phyloP scores from a whole-genome alignment of 2,113 vertebrate species.

The Saguinus imperator region DNA sequence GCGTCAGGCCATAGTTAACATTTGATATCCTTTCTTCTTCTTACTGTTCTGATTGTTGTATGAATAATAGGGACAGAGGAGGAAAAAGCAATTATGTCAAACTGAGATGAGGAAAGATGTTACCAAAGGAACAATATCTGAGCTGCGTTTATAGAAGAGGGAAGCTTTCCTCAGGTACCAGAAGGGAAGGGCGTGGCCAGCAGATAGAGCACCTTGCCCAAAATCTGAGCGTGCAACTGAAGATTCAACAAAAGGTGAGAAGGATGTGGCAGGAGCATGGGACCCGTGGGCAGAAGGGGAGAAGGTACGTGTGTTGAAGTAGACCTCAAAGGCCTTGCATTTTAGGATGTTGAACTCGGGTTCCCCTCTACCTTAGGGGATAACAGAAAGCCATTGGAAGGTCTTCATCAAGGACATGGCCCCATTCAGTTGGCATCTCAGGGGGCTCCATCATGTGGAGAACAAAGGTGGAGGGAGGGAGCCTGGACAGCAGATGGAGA shows the following conservation, averaged over 20 bases:
- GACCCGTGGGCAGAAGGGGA: background rate
- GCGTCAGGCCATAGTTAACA: background rate
- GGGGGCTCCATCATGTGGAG: background rate
- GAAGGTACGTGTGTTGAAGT: background rate
- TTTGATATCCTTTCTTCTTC: background rate
- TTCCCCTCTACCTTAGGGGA: too few species aligned
- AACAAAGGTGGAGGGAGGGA: background rate
- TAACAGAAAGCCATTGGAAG: background rate
- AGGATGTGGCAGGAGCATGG: rapidly evolving
- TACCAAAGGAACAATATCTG: background rate
- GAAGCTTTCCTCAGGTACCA: background rate
- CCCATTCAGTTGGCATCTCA: background rate
- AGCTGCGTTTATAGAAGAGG: background rate
- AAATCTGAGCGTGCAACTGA: background rate
- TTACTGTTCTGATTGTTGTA: background rate
- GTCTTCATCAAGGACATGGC: background rate
- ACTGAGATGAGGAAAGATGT: background rate
- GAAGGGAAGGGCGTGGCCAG: background rate
- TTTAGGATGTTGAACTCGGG: background rate
- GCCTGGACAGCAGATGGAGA: background rate
- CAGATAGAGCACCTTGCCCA: background rate
- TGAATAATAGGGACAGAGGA: background rate
- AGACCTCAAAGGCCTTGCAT: background rate
- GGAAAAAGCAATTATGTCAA: background rate
- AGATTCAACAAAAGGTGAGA: background rate